A percentile compares a stretch with the other conserved stretches of the same genome.
Evolutionary conservation across 2,113 vertebrate species (phyloP).

Genomic region (Apteryx owenii): DNA sequence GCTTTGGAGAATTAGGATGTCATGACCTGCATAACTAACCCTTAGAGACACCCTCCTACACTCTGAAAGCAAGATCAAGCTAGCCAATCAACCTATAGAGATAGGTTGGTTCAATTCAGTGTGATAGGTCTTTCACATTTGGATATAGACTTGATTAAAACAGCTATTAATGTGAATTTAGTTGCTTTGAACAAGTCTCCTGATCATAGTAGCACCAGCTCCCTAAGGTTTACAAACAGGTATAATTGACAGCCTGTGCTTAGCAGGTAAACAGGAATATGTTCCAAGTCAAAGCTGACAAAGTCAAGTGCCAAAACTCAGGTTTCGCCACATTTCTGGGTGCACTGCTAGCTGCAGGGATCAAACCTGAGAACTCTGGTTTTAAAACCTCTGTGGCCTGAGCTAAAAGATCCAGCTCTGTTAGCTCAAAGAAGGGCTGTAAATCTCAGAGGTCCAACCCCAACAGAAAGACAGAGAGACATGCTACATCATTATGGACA

Average conservation of each 20-base stretch:
- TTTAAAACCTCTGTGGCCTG: background rate
- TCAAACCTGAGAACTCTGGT: background rate
- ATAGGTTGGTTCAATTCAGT: background rate
- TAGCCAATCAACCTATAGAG: background rate
- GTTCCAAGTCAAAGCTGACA: background rate
- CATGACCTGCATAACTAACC: background rate
- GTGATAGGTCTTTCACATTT: rapidly evolving
- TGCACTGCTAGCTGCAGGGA: background rate
- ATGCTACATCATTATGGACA: background rate
- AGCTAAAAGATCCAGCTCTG: background rate
- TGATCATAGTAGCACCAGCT: background rate
- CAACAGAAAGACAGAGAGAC: background rate
- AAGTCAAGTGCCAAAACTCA: background rate
- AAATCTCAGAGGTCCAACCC: background rate
- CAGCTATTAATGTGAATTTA: background rate
- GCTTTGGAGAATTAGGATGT: background rate
- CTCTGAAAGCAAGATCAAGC: background rate
- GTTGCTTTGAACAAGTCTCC: background rate
- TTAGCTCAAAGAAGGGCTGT: background rate
- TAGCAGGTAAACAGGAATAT: background rate
- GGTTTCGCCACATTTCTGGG: background rate
- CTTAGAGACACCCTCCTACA: background rate
- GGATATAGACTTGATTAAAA: background rate
- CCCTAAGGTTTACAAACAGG: background rate
- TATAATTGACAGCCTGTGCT: background rate